Evolutionary conservation across 2,888 invertebrate species (phyloP).

Genomic region (Parnassius orleans): DNA sequence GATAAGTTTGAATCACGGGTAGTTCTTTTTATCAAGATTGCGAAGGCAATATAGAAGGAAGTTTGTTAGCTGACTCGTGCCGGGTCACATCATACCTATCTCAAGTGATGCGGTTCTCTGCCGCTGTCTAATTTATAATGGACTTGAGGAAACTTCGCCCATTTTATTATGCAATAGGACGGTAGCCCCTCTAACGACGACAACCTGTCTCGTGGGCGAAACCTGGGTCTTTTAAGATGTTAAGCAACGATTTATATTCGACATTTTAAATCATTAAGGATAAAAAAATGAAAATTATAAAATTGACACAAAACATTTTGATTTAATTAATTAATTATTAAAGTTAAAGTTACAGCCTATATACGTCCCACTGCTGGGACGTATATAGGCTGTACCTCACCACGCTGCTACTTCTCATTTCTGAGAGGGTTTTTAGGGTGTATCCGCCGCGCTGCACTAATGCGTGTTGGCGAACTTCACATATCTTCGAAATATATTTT

Average conservation of each 20-base stretch:
- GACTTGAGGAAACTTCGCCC: slow-evolving; percentile 79
- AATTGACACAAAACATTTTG: background rate
- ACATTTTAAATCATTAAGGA: slow-evolving; percentile 49
- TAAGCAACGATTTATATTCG: slow-evolving; percentile 67
- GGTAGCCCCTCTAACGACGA: slow-evolving; percentile 78
- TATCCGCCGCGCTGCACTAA: too few species aligned
- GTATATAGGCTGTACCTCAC: too few species aligned
- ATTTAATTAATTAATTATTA: too few species aligned
- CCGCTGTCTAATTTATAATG: slow-evolving; percentile 81
- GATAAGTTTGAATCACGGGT: slow-evolving; percentile 73
- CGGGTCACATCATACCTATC: slow-evolving; percentile 79
- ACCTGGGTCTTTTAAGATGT: slow-evolving; percentile 67
- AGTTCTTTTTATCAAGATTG: slow-evolving; percentile 79
- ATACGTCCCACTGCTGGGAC: too few species aligned
- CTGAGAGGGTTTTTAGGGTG: too few species aligned
- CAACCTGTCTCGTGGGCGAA: slow-evolving; percentile 65
- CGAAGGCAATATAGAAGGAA: slow-evolving; percentile 67
- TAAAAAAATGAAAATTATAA: slow-evolving; percentile 42
- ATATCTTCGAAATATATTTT: too few species aligned
- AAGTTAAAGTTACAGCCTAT: too few species aligned
- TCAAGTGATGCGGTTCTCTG: slow-evolving; percentile 78
- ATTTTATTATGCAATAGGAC: slow-evolving; percentile 81
- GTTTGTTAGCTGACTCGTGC: slow-evolving; percentile 72
- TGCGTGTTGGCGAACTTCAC: too few species aligned
- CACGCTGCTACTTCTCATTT: too few species aligned